Evolutionary conservation across 2,888 invertebrate species (phyloP).

Genomic region (Coenonympha arcania): DNA sequence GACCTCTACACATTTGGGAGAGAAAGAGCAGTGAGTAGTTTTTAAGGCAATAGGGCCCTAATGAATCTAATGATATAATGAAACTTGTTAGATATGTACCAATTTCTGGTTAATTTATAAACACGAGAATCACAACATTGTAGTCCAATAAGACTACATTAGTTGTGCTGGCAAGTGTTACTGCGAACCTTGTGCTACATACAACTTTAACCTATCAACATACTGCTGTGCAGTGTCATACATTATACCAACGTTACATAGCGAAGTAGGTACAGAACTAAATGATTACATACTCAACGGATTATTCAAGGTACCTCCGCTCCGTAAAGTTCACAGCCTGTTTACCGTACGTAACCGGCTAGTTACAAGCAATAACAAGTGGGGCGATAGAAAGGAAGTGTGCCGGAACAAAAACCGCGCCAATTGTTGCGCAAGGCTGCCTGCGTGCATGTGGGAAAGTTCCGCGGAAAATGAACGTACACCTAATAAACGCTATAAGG

Average conservation of each 20-base stretch:
- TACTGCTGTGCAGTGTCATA: background rate
- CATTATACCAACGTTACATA: background rate
- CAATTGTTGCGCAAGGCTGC: slow-evolving; percentile 61
- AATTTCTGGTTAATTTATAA: too few species aligned
- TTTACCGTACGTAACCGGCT: slow-evolving; percentile 16
- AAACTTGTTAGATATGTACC: too few species aligned
- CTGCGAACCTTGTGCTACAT: slow-evolving; percentile 5
- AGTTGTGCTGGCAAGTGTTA: background rate
- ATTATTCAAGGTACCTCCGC: slow-evolving; percentile 10
- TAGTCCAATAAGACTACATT: background rate
- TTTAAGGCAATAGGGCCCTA: too few species aligned
- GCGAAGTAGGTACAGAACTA: slow-evolving; percentile 4
- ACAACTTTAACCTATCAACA: slow-evolving; percentile 12
- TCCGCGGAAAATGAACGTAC: slow-evolving; percentile 58
- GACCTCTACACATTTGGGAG: too few species aligned
- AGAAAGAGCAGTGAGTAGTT: too few species aligned
- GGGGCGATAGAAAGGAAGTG: slow-evolving; percentile 56
- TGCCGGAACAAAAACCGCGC: slow-evolving; percentile 63
- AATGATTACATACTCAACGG: slow-evolving; percentile 5
- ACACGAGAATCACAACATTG: background rate
- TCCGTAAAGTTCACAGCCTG: slow-evolving; percentile 12
- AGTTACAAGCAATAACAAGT: slow-evolving; percentile 19
- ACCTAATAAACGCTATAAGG: slow-evolving; percentile 42
- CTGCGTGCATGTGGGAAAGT: slow-evolving; percentile 62
- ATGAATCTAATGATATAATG: too few species aligned